These are phyloP conservation scores for Scolopax rusticola DNA, from an alignment of 2,797 vertebrate genomes.

Conservation along the genomic window DNA sequence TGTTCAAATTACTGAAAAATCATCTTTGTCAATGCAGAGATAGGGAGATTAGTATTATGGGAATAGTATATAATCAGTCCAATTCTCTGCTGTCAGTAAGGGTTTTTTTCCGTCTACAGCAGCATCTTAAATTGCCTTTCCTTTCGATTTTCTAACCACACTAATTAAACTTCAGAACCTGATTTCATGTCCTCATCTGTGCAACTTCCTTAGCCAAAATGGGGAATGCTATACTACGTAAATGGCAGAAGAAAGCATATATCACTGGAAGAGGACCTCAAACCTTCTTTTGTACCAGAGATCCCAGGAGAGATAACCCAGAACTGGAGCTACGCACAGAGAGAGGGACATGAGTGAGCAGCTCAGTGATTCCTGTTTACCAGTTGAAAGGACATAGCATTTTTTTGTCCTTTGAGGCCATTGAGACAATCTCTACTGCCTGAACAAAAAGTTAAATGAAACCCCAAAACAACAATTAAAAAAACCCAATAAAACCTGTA, in stretches of 20 bases:
- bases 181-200: neutral
- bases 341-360: neutral
- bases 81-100: neutral
- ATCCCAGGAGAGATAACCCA: fast-evolving
- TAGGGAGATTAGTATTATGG: neutral
- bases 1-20: slow-evolving; percentile 8
- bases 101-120: neutral
- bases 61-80: neutral
- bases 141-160: neutral
- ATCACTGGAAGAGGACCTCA: neutral
- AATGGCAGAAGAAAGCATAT: neutral
- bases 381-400: neutral
- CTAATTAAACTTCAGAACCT: slow-evolving; percentile 7
- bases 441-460: neutral
- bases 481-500: fast-evolving
- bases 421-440: neutral
- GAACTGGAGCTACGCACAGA: neutral
- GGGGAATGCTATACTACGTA: neutral
- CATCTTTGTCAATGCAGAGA: neutral
- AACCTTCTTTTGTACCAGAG: neutral
- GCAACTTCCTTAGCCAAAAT: neutral
- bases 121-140: neutral
- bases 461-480: neutral
- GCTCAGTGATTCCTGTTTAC: neutral
- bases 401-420: neutral